Evolutionary conservation across 2,797 vertebrate species (phyloP).

Genomic region (Tympanoctomys barrerae): DNA sequence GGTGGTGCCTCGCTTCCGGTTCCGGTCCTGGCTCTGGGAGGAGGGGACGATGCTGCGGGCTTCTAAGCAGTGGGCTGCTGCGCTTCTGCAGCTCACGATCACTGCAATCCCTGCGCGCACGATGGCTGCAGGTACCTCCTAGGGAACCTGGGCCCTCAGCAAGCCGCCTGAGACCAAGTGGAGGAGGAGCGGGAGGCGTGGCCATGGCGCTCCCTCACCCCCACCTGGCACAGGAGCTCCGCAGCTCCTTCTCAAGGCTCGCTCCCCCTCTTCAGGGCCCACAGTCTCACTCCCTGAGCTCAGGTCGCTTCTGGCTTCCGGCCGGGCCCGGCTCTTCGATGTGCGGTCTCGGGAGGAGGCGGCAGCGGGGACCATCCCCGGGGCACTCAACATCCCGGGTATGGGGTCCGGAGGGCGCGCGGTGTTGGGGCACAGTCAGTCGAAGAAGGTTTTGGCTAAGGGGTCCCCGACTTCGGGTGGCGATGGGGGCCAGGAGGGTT

Average conservation of each 20-base stretch:
- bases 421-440: neutral
- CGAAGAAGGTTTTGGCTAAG: neutral
- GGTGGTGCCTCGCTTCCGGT: slow-evolving; percentile 59
- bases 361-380: slow-evolving; percentile 88
- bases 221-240: no score
- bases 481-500: neutral
- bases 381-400: slow-evolving; percentile 92
- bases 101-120: rapidly evolving
- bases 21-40: slow-evolving; percentile 23
- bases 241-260: no score
- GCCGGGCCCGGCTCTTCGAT: slow-evolving; percentile 86
- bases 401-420: neutral
- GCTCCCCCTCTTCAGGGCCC: neutral
- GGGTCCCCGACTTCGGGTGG: neutral
- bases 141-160: neutral
- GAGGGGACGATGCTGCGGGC: neutral
- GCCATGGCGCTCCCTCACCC: no score
- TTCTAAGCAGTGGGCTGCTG: rapidly evolving
- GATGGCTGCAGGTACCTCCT: slow-evolving; percentile 62
- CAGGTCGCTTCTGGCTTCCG: slow-evolving; percentile 71
- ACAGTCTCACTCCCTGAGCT: slow-evolving; percentile 68
- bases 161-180: no score
- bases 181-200: neutral
- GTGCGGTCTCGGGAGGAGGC: slow-evolving; percentile 91
- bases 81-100: neutral